Base-by-base conservation (phyloP, 1,140 invertebrate genomes). In the Euborellia annulipes region DNA sequence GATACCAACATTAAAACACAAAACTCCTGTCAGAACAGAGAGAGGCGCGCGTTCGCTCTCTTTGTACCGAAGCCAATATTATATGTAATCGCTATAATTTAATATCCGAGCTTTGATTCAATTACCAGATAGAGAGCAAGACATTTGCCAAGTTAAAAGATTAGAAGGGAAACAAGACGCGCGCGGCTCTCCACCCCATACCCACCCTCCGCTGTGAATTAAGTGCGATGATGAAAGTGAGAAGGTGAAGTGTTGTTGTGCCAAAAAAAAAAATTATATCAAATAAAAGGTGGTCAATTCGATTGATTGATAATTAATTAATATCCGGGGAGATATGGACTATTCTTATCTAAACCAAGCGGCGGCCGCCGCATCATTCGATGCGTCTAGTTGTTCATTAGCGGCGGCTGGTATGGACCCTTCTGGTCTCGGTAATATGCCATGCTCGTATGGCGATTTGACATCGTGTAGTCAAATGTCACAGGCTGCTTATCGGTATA, bases 381-480 rank as follows among this genome's bases (percentile, higher is more conserved):
- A 78, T 52, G 67, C 68, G 2, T 76, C 75, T 11, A 75, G 69
- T 52, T 79, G 78, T 55, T 62, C 63, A 14, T 66, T 81, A 45
- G 64, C 76, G 41, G 66, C 68, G 11, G 63, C 71, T 23, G 69
- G 71, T 47, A 76, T 78, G 64, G 72, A 74, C 48, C 67, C 70
- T 8, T 70, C 70, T 43, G 66, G 67, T 36, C 57, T 76, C 22
- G 63, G 64, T 4, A 75, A 75, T 54, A 78, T 82, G 67, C 78
- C 79, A 30, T 82, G 80, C 60, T 78, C 82, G 6, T 88, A 87
- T 63, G 79, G 82, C 19, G 85, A 89, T 61, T 68, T 85, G 49
- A 79, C 82, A 19, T 84, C 82, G 9, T 89, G 85, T 63, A 82
- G 82, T 36, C 85, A 88, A 67, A 86, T 89, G 79, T 82, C 79